These are phyloP conservation scores for Gryllus bimaculatus DNA, from an alignment of 1,140 invertebrate genomes.

Conservation along the genomic window DNA sequence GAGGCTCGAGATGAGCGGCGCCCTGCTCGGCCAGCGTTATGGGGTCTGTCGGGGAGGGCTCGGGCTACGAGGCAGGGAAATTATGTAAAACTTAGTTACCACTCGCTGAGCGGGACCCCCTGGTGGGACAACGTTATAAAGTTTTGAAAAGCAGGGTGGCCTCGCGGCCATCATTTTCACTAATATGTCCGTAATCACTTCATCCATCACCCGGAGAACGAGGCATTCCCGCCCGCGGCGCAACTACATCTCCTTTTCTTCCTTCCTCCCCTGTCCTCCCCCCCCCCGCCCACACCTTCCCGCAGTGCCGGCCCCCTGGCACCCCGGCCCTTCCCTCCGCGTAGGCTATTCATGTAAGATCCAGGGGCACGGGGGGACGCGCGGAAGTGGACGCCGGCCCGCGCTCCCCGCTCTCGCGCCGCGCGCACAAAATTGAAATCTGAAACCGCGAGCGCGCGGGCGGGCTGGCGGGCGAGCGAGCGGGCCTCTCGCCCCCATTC, in stretches of 20 bases:
- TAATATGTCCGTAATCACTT: slow-evolving; percentile 1
- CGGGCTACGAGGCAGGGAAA: neutral
- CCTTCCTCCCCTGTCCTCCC: too few species aligned
- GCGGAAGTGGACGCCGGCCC: too few species aligned
- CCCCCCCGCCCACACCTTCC: neutral
- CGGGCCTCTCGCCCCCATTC: neutral
- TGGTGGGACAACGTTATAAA: neutral
- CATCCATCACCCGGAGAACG: neutral
- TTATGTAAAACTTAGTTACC: slow-evolving; percentile 5
- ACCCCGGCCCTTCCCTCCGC: too few species aligned
- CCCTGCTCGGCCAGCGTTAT: too few species aligned
- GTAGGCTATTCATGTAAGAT: neutral
- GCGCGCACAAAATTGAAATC: neutral
- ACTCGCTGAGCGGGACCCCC: neutral
- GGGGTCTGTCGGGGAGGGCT: neutral
- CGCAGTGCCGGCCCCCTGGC: too few species aligned
- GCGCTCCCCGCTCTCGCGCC: neutral
- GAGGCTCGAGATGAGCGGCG: neutral
- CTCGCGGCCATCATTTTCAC: neutral
- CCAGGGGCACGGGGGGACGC: too few species aligned
- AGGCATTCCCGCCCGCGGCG: neutral
- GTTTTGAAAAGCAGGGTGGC: neutral
- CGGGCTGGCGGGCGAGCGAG: too few species aligned
- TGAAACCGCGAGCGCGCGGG: neutral
- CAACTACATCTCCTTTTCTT: too few species aligned